Conservation (phyloP, 2,888 invertebrate genomes). For the Thymelicus lineola region DNA sequence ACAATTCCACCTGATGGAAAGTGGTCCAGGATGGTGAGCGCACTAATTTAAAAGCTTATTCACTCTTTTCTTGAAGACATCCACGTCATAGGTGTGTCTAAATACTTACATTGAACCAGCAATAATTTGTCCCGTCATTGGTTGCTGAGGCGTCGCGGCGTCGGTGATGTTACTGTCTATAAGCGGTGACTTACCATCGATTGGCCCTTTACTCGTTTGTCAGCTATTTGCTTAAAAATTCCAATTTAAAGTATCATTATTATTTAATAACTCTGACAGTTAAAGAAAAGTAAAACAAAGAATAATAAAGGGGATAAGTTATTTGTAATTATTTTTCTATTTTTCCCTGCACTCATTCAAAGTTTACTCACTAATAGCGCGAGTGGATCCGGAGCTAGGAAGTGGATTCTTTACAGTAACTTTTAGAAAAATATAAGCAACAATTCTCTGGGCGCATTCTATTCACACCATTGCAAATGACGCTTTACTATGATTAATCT, state of each 20-base stretch:
- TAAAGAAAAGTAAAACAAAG: neutral
- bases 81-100: too few species aligned
- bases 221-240: too few species aligned
- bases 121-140: too few species aligned
- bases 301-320: constrained; percentile 7
- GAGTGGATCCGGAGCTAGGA: constrained; percentile 14
- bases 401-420: constrained; percentile 33
- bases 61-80: too few species aligned
- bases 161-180: too few species aligned
- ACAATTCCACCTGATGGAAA: too few species aligned
- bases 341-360: constrained; percentile 23
- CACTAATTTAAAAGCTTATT: too few species aligned
- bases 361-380: constrained; percentile 18
- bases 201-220: neutral
- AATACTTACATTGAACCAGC: too few species aligned
- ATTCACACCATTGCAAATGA: constrained; percentile 17
- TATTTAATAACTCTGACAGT: neutral
- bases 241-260: neutral
- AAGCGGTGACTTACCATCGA: too few species aligned
- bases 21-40: too few species aligned
- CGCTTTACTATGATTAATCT: constrained; percentile 4
- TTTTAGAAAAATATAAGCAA: constrained; percentile 31
- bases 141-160: too few species aligned
- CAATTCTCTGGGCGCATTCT: constrained; percentile 19
- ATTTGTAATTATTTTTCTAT: constrained; percentile 17